Evolutionary conservation across 2,888 invertebrate genomes (phyloP), one percentile per base, ranked within the genome.

Genomic region (Cheilosia soror): DNA sequence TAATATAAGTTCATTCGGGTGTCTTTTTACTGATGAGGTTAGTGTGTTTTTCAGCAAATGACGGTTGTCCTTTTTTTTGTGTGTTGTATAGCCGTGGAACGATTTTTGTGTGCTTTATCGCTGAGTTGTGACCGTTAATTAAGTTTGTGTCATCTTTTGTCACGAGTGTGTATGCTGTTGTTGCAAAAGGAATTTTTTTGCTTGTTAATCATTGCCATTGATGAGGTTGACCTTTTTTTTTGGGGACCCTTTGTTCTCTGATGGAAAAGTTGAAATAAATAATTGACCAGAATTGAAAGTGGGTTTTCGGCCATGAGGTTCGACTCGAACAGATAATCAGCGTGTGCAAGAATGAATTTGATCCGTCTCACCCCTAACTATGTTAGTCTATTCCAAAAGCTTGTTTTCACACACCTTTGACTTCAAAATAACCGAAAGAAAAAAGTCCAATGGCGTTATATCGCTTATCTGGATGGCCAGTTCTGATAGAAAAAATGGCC

Each of bases 91-190:
- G 31, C 15, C 20, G 33, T 49, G 15, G 15, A 27, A 6, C 37
- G 29, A 68, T 66, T 76, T 62, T 11, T 11, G 11, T 25, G 15
- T 73, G 15, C 42, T 68, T 68, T 77, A 60, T 68, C 40, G 51
- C 40, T 31, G 49, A 49, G 65, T 58, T 51, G 57, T 57, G 57
- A 60, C 33, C 65, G 71, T 72, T 79, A 79, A 79, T 72, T 72
- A 79, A 79, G 66, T 79, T 65, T 62, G 5, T 9, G 40, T 57
- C 49, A 9, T 51, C 55, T 60, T 65, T 51, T 65, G 42, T 51
- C 40, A 42, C 33, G 13, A 58, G 51, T 47, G 40, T 20, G 31
- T 20, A 40, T 33, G 33, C 9, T 9, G 33, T 29, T 47, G 53
- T 49, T 37, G 63, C 49, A 78, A 55, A 55, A 6, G 40, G 27